Percentiles rank a stretch among this genome's conserved stretches.
These are phyloP conservation scores for Eleginops maclovinus DNA, from an alignment of 2,113 vertebrate species.

Conservation along the genomic window DNA sequence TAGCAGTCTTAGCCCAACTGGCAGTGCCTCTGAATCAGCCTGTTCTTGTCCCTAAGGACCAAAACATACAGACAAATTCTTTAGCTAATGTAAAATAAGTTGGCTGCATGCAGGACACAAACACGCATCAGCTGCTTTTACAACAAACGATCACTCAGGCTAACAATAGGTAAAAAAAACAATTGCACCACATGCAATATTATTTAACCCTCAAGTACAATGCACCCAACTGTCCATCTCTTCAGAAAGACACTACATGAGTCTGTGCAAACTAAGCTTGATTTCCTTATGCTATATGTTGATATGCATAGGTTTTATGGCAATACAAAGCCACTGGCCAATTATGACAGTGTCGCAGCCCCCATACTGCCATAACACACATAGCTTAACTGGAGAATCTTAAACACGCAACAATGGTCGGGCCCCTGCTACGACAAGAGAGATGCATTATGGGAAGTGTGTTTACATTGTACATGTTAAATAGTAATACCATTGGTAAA, in stretches of 20 bases:
- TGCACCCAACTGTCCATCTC: not conserved
- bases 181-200: not conserved
- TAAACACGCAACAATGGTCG: not conserved
- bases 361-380: not conserved
- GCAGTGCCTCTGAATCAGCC: not conserved
- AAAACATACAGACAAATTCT: slow-evolving; percentile 13
- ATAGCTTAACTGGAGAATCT: not conserved
- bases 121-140: not conserved
- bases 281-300: not conserved
- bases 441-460: not conserved
- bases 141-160: not conserved
- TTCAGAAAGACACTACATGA: not conserved
- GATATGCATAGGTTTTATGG: not conserved
- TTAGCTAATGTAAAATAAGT: slow-evolving; percentile 2
- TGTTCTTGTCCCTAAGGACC: not conserved
- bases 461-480: not conserved
- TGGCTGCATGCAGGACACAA: not conserved
- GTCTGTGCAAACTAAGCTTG: not conserved
- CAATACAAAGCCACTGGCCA: not conserved
- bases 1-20: slow-evolving; percentile 28
- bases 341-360: not conserved
- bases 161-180: not conserved
- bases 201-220: not conserved
- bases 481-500: not conserved
- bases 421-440: not conserved